These are phyloP conservation scores for Cephus sareptanus DNA, from an alignment of 2,888 invertebrate genomes.

Conservation along the genomic window DNA sequence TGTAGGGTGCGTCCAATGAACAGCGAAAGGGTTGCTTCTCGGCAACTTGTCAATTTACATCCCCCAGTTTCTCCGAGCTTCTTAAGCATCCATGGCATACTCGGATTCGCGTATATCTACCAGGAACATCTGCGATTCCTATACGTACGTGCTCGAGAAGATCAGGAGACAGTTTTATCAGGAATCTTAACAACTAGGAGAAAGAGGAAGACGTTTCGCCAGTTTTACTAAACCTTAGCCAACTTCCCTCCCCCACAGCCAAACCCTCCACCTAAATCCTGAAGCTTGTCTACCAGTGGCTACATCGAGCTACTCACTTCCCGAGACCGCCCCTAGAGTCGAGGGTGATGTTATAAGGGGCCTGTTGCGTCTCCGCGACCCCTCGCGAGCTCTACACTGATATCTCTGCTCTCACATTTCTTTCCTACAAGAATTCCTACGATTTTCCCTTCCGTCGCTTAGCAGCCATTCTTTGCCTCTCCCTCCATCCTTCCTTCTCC, in stretches of 20 bases:
- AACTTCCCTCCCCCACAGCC: too few relatives aligned
- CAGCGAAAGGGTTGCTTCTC: neutral
- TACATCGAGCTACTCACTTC: neutral
- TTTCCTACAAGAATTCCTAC: neutral
- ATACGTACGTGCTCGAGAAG: neutral
- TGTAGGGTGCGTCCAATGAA: neutral
- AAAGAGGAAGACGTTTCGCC: neutral
- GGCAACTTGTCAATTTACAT: neutral
- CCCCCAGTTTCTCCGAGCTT: neutral
- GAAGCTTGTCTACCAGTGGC: neutral
- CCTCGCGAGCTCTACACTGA: neutral
- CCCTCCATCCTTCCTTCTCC: neutral
- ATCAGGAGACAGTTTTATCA: neutral
- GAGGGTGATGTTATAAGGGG: neutral
- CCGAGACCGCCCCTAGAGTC: neutral
- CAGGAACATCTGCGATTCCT: neutral
- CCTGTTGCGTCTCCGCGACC: conserved; percentile 11
- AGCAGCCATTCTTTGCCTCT: neutral
- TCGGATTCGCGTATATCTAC: neutral
- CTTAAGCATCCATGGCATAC: too few relatives aligned
- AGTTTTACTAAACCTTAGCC: too few relatives aligned
- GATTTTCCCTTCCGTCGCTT: neutral
- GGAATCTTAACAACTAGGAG: neutral
- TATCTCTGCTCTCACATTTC: neutral
- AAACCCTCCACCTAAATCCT: neutral